These are phyloP conservation scores for Psittacula derbiana DNA, from an alignment of 2,797 vertebrate species.

Conservation along the genomic window DNA sequence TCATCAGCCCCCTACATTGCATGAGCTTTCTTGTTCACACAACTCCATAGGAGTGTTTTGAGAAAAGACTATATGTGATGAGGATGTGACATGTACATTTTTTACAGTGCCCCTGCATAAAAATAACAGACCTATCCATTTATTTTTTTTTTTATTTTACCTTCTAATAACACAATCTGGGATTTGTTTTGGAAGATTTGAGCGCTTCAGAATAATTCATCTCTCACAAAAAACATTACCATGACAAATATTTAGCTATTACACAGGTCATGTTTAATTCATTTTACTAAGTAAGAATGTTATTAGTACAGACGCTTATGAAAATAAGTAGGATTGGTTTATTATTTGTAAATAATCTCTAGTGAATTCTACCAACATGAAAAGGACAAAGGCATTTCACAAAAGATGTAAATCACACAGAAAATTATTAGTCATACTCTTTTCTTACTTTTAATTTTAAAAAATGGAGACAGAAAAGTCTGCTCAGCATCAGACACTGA, in stretches of 20 bases:
- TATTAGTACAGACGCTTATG: constrained; percentile 72
- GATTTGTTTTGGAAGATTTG: constrained; percentile 63
- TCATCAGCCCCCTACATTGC: neutral
- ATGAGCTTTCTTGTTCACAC: neutral
- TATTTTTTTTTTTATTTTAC: constrained; percentile 64
- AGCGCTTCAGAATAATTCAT: constrained; percentile 67
- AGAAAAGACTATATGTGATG: neutral
- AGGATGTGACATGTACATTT: neutral
- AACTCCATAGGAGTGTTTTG: neutral
- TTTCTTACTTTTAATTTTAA: neutral
- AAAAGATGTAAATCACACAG: neutral
- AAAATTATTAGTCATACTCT: neutral
- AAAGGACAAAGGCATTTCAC: constrained; percentile 16
- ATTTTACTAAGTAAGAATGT: constrained; percentile 71
- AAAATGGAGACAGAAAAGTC: neutral
- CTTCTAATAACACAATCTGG: constrained; percentile 60
- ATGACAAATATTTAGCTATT: constrained; percentile 67
- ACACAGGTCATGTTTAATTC: constrained; percentile 73
- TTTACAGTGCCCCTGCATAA: neutral
- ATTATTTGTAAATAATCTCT: constrained; percentile 46
- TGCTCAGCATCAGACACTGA: neutral
- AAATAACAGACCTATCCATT: neutral
- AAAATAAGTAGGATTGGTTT: constrained; percentile 73
- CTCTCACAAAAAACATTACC: constrained; percentile 56
- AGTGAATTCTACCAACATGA: constrained; percentile 17